A percentile compares a stretch with the other conserved stretches of the same genome.
These are phyloP conservation scores for Danaus chrysippus DNA, from an alignment of 2,888 invertebrate genomes.

Conservation along the genomic window DNA sequence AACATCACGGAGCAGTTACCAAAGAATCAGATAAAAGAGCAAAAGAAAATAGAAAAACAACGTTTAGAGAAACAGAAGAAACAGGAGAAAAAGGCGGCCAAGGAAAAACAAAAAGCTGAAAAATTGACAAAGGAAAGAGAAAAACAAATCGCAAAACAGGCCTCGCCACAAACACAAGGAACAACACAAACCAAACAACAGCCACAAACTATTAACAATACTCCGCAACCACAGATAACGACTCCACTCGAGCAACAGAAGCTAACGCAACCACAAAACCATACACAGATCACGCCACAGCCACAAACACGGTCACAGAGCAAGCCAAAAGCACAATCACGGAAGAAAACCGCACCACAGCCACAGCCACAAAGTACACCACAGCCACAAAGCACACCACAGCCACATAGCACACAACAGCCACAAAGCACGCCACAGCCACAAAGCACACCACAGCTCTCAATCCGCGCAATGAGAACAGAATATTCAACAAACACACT, in stretches of 20 bases:
- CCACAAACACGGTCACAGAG: conserved; percentile 10
- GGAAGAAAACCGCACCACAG: not conserved
- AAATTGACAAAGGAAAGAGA: conserved; percentile 44
- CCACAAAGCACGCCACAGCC: conserved; percentile 28
- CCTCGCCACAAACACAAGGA: conserved; percentile 32
- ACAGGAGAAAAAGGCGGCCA: conserved; percentile 42
- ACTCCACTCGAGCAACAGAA: conserved; percentile 7
- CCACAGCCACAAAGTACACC: conserved; percentile 28
- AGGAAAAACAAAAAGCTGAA: conserved; percentile 48
- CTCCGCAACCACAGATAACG: conserved; percentile 21
- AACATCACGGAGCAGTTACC: conserved; percentile 33
- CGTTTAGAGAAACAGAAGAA: conserved; percentile 50
- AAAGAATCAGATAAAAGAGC: conserved; percentile 47
- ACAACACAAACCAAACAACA: conserved; percentile 36
- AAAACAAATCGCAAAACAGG: conserved; percentile 42
- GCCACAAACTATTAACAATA: conserved; percentile 33
- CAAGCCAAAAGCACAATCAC: conserved; percentile 9
- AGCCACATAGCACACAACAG: too few relatives aligned
- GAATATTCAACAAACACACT: conserved; percentile 55
- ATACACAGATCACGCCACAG: conserved; percentile 23
- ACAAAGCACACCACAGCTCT: conserved; percentile 21
- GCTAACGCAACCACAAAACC: conserved; percentile 18
- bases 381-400: conserved; percentile 20
- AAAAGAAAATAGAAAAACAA: conserved; percentile 48
- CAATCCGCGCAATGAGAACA: conserved; percentile 27